Conservation (phyloP, 2,113 vertebrate species). For the Hiodon alosoides region DNA sequence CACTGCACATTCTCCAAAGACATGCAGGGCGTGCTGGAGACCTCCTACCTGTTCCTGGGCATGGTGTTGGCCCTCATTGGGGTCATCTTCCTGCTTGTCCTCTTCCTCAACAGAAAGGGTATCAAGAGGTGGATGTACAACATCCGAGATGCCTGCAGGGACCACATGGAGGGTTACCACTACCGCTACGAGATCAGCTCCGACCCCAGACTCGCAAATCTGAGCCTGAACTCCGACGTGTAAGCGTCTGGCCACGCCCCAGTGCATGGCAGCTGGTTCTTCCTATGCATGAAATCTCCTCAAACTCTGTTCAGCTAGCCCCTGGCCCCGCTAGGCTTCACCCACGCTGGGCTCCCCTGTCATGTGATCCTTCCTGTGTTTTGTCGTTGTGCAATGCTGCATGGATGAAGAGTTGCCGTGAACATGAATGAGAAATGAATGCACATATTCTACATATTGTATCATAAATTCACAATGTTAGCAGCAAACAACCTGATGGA, state of each 20-base stretch:
- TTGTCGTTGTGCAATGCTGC: conserved; percentile 53
- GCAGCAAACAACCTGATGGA: too few species aligned
- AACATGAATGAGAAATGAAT: neutral
- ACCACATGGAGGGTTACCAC: conserved; percentile 99
- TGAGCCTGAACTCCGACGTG: conserved; percentile 91
- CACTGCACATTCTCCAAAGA: conserved; percentile 57
- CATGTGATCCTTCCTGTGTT: conserved; percentile 46
- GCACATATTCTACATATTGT: too few species aligned
- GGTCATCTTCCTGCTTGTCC: conserved; percentile 91
- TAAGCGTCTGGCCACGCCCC: conserved; percentile 47
- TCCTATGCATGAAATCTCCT: conserved; percentile 74
- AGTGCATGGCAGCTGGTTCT: conserved; percentile 31
- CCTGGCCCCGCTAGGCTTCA: conserved; percentile 34
- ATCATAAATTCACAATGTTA: too few species aligned
- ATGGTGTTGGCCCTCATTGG: conserved; percentile 93
- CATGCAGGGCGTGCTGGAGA: conserved; percentile 77
- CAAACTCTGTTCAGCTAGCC: conserved; percentile 45
- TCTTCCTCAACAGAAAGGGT: conserved; percentile 95
- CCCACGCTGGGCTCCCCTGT: conserved; percentile 44
- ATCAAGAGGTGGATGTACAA: conserved; percentile 98
- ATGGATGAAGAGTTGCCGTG: conserved; percentile 46
- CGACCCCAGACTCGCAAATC: conserved; percentile 86
- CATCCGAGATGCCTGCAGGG: conserved; percentile 93
- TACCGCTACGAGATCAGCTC: conserved; percentile 96
- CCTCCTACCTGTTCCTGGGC: conserved; percentile 90